These are phyloP conservation scores for Netelia fuscicornis DNA, from an alignment of 2,888 invertebrate species.

Conservation along the genomic window DNA sequence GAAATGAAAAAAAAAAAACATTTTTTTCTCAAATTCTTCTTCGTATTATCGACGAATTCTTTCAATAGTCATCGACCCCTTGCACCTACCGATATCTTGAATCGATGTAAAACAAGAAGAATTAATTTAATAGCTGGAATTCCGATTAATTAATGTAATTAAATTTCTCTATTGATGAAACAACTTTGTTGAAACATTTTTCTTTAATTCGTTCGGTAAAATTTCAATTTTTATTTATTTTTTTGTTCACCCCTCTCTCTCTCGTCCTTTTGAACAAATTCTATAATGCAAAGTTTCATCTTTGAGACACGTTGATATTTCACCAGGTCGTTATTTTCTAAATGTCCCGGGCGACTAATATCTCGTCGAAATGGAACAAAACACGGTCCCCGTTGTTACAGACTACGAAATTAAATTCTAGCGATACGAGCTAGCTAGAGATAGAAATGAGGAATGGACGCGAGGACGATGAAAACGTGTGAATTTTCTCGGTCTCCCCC, in stretches of 20 bases:
- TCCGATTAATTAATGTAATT: neutral
- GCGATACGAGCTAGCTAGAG: neutral
- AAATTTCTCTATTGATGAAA: neutral
- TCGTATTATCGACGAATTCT: neutral
- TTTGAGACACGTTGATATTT: too few species aligned
- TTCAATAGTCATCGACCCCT: neutral
- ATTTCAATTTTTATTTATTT: too few species aligned
- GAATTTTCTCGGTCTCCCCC: slow-evolving; percentile 7
- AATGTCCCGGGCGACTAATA: neutral
- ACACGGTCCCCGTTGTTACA: neutral
- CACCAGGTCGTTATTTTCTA: neutral
- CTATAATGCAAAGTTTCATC: neutral
- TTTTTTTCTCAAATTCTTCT: neutral
- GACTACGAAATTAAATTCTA: slow-evolving; percentile 21
- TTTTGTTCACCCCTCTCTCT: too few species aligned
- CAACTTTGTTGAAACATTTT: too few species aligned
- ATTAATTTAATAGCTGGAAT: neutral
- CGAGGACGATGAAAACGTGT: slow-evolving; percentile 11
- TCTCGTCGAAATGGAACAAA: slow-evolving; percentile 3
- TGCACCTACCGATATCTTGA: neutral
- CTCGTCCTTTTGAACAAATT: neutral
- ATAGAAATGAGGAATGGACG: slow-evolving; percentile 25
- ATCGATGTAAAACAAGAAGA: neutral
- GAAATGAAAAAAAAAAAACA: neutral
- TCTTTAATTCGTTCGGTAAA: too few species aligned